Percentiles rank a stretch among this genome's conserved stretches.
Evolutionary conservation across 2,888 invertebrate species (phyloP).

Genomic region (Pseudococcus jackbeardsleyi): DNA sequence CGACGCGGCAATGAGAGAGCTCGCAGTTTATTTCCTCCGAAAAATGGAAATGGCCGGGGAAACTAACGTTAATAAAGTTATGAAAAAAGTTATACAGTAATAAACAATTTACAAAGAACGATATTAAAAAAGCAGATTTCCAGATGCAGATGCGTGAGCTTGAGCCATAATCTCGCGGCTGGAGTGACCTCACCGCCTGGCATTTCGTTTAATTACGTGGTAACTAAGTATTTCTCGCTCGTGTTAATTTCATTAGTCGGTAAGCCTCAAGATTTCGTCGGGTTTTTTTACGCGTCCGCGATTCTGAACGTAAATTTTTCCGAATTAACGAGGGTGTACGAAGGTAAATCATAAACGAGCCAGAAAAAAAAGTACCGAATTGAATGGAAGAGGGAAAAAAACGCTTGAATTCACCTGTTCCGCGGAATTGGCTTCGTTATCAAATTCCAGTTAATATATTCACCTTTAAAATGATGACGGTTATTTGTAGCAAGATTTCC

Average conservation of each 20-base stretch:
- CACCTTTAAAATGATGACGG: constrained; percentile 49
- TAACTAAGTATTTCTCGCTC: no score
- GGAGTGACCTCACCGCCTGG: not conserved
- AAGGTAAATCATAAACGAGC: not conserved
- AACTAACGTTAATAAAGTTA: constrained; percentile 2
- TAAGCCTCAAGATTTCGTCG: not conserved
- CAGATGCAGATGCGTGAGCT: not conserved
- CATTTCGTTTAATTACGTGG: not conserved
- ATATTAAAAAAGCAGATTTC: constrained; percentile 30
- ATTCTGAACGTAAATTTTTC: constrained; percentile 21
- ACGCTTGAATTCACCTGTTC: constrained; percentile 14
- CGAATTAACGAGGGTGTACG: constrained; percentile 48
- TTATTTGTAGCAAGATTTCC: constrained; percentile 52
- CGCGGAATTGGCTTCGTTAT: constrained; percentile 45
- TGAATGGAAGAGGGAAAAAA: not conserved
- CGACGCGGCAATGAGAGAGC: not conserved
- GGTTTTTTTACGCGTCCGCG: constrained; percentile 36
- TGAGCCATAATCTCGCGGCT: not conserved
- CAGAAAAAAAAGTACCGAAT: not conserved
- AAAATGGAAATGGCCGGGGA: constrained; percentile 2
- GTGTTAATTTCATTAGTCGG: constrained; percentile 52
- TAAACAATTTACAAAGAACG: constrained; percentile 28
- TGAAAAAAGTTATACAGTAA: constrained; percentile 16
- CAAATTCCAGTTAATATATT: constrained; percentile 60
- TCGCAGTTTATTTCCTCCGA: not conserved